Evolutionary conservation across 2,797 vertebrate genomes (phyloP), one percentile per base, ranked within the genome.

Genomic region (Miichthys miiuy): DNA sequence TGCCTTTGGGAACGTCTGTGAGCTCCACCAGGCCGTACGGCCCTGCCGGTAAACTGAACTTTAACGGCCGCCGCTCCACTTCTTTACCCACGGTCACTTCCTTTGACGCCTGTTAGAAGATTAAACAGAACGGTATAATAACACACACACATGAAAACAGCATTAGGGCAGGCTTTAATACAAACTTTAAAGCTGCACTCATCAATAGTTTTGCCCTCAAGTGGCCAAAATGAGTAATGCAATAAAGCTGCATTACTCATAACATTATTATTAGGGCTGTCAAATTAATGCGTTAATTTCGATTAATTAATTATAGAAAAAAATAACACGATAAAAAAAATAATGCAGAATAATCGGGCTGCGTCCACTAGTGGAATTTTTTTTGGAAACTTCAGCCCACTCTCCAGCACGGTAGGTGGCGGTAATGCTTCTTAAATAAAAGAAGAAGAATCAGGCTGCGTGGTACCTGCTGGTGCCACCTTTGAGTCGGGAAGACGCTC

Each of bases 1-100:
- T 98, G 82, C 97, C 98, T 95, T 95, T 97, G 1, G 96, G 92
- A 87, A 99, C 93, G 27, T 94, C 94, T 2, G 89, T 85, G 79
- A 97, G 44, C 38, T 96, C 90, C 67, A 77, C 70, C 46, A 93
- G 69, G 67, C 90, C 81, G 1, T 85, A 86, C 0, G 5, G 10
- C n/a, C 72, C 25, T 5, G 74, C 87, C 0, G 94, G 93, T 4
- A 95, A 75, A 54, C 88, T 92, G 83, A 92, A 92, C 83, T 87
- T 96, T 5, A 96, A 88, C 6, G 90, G 92, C 83, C 98, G 94
- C 55, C 87, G 88, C 34, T 72, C 89, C 1, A 23, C 21, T 5
- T 58, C 68, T 17, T 60, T 8, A 0, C 21, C 25, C 14, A 0
- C 64, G 0, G 2, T 20, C 10, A 16, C 23, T 0, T 65, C 54